A percentile compares a stretch with the other conserved stretches of the same genome.
Conservation (phyloP, 2,888 invertebrate species). For the Tetheella fluctuosa region DNA sequence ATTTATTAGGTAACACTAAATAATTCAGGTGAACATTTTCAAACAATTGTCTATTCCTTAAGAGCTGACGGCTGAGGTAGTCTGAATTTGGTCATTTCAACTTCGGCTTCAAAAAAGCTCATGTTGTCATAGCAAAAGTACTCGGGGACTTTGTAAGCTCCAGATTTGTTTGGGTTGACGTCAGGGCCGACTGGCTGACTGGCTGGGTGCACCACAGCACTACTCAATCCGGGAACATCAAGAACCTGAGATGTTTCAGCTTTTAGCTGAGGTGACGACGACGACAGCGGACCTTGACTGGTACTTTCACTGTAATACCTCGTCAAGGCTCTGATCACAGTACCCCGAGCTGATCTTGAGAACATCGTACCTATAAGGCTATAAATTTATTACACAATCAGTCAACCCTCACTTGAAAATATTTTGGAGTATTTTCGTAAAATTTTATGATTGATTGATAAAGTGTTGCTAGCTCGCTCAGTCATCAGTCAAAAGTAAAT, state of each 20-base stretch:
- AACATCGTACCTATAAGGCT: conserved; percentile 41
- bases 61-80: conserved; percentile 90
- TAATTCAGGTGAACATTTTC: not conserved
- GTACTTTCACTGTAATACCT: conserved; percentile 59
- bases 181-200: conserved; percentile 88
- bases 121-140: conserved; percentile 91
- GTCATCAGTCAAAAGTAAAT: no score
- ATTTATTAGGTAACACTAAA: conserved; percentile 16
- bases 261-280: conserved; percentile 28
- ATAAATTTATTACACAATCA: conserved; percentile 57
- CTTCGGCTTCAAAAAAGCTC: conserved; percentile 93
- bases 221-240: conserved; percentile 87
- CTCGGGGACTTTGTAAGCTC: conserved; percentile 93
- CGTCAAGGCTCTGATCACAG: conserved; percentile 34
- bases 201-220: conserved; percentile 81
- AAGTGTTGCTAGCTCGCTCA: no score
- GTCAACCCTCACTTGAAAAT: conserved; percentile 18
- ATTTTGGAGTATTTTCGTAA: no score
- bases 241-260: conserved; percentile 37
- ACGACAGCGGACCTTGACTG: conserved; percentile 35
- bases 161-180: conserved; percentile 86
- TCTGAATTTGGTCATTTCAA: conserved; percentile 92
- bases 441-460: no score
- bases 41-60: conserved; percentile 54
- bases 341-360: conserved; percentile 31